A percentile compares a stretch with the other conserved stretches of the same genome.
phyloP scores from a whole-genome alignment of 2,797 vertebrate species.

The Masticophis lateralis region DNA sequence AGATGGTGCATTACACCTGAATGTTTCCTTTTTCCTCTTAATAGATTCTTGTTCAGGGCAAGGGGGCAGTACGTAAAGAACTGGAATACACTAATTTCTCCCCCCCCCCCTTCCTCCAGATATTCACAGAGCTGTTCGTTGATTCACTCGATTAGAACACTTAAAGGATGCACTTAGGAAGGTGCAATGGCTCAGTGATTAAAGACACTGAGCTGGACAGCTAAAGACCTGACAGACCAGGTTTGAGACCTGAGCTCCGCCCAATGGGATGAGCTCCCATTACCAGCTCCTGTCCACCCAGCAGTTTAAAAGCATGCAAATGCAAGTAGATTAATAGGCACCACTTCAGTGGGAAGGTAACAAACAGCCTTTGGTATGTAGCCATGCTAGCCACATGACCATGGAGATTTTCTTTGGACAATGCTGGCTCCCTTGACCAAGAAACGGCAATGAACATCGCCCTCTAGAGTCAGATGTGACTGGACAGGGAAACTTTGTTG shows the following conservation, averaged over 20 bases:
- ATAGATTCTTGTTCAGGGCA: not conserved
- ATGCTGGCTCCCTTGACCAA: not conserved
- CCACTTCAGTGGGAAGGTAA: not conserved
- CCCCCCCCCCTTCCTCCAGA: not conserved
- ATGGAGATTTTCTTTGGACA: not conserved
- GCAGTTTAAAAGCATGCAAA: not conserved
- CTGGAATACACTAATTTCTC: too few species aligned
- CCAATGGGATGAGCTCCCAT: not conserved
- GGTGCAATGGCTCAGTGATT: not conserved
- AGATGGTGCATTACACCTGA: not conserved
- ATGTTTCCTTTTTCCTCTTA: not conserved
- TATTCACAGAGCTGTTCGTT: not conserved
- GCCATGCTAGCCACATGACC: not conserved
- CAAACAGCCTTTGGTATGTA: not conserved
- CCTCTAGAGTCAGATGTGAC: too few species aligned
- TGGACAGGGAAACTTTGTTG: not conserved
- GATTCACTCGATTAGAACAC: not conserved
- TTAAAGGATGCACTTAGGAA: too few species aligned
- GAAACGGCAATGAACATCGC: fast-evolving
- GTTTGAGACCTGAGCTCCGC: not conserved
- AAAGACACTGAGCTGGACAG: not conserved
- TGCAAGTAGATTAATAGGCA: not conserved
- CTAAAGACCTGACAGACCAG: not conserved
- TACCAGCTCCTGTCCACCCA: not conserved
- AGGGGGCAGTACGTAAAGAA: not conserved